Evolutionary conservation across 2,113 vertebrate species (phyloP), one percentile per base, ranked within the genome.

Genomic region (Pituophis catenifer): DNA sequence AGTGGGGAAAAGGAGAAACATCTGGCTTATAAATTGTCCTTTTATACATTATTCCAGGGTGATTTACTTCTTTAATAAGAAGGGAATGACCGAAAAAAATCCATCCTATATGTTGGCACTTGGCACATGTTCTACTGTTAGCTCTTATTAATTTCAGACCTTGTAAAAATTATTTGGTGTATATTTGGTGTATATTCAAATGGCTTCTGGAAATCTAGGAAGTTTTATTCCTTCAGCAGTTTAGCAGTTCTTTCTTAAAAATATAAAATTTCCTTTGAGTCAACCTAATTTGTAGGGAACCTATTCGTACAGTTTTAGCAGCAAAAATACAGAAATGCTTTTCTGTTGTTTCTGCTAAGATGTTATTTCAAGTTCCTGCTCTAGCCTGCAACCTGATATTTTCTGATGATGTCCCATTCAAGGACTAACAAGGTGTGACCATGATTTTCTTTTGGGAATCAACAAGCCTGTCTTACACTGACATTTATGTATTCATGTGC

Each of bases 41-140:
- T 53, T 92, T 90, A 94, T 24, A 94, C 95, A 90, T 19, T 92
- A 92, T 44, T 88, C 2, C 92, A 44, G 26, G 94, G 91, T 94
- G 19, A 94, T 96, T 95, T 96, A 93, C 89, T 91, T 95, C 95
- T 93, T 95, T 96, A 95, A 94, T 96, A 95, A 91, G 86, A 89
- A 96, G 94, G 93, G 88, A 95, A 94, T 93, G 89, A 93, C 24
- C 55, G 92, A 85, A 91, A 91, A 94, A 70, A 94, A 62, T 90
- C 91, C 50, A 0, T 95, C 53, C 38, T 96, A 94, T 95, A 94
- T 95, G 88, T 48, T 96, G 93, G 87, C 94, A 93, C 65, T 48
- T 96, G 93, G 87, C 94, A 93, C 65, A 0, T 2, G 92, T 94
- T 95, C 91, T 94, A 93, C 70, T n/a, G 62, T 19, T 88, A 89